Percentiles rank a stretch among this genome's conserved stretches.
Evolutionary conservation across 2,888 invertebrate species (phyloP).

Genomic region (Dasypolia templi): DNA sequence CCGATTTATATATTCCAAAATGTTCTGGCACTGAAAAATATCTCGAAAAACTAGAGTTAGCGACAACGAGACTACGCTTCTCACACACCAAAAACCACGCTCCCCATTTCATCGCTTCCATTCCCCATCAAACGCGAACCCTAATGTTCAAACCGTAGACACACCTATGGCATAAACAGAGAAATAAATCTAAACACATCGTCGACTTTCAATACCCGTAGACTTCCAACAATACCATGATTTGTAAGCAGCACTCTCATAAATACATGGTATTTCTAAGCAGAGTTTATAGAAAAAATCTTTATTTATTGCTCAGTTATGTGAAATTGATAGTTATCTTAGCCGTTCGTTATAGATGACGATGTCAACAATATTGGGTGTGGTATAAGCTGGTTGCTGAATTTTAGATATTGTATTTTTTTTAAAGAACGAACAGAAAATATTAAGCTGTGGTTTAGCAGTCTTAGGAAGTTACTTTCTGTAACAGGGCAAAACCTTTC

Average conservation of each 20-base stretch:
- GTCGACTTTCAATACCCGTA: constrained; percentile 78
- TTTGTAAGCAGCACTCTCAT: constrained; percentile 83
- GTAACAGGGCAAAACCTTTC: neutral
- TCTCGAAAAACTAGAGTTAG: neutral
- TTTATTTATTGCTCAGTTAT: constrained; percentile 81
- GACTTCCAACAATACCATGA: constrained; percentile 81
- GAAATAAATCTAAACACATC: constrained; percentile 85
- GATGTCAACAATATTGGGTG: constrained; percentile 67
- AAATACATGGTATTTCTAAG: constrained; percentile 78
- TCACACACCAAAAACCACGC: constrained; percentile 16
- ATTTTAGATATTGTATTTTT: constrained; percentile 15
- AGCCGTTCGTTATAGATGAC: constrained; percentile 62
- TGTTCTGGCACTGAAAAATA: neutral
- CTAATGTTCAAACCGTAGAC: constrained; percentile 42
- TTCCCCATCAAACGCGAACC: constrained; percentile 31
- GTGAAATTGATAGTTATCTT: constrained; percentile 76
- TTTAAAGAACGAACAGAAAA: constrained; percentile 5
- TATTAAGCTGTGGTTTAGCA: neutral
- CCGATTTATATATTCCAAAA: neutral
- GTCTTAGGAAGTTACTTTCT: neutral
- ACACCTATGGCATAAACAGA: constrained; percentile 52
- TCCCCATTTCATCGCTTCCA: constrained; percentile 55
- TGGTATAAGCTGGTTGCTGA: constrained; percentile 24
- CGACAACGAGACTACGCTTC: neutral
- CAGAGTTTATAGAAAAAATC: constrained; percentile 74